phyloP scores from a whole-genome alignment of 2,888 invertebrate genomes.

The Rhogogaster chlorosoma region DNA sequence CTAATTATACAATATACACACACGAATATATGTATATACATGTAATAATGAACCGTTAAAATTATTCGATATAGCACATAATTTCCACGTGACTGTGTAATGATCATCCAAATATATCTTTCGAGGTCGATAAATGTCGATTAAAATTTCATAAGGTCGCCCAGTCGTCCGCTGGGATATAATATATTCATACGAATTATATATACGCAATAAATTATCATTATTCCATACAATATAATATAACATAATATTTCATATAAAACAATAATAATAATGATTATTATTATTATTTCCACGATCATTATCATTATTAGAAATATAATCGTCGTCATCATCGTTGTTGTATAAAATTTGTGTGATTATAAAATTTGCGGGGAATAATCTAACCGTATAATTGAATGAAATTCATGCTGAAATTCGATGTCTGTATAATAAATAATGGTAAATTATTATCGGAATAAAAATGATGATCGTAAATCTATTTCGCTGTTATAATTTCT shows the following conservation, averaged over 20 bases:
- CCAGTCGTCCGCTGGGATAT: not conserved
- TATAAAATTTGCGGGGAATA: too few species aligned
- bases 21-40: not conserved
- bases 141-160: not conserved
- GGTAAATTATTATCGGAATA: too few species aligned
- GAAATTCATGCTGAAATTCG: not conserved
- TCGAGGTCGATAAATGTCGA: constrained; percentile 31
- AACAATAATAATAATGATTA: too few species aligned
- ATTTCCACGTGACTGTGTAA: constrained; percentile 29
- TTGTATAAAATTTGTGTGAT: not conserved
- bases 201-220: not conserved
- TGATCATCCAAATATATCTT: constrained; percentile 40
- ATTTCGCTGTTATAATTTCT: constrained; percentile 2
- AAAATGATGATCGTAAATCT: constrained; percentile 18
- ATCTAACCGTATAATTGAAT: not conserved
- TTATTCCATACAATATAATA: not conserved
- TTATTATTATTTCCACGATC: too few species aligned
- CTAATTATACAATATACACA: not conserved
- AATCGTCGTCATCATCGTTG: too few species aligned
- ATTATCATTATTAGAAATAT: too few species aligned
- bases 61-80: not conserved
- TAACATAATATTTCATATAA: too few species aligned
- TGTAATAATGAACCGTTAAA: not conserved
- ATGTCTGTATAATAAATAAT: too few species aligned
- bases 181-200: not conserved